These are phyloP conservation scores for Battus philenor DNA, from an alignment of 1,140 invertebrate species.

Conservation along the genomic window DNA sequence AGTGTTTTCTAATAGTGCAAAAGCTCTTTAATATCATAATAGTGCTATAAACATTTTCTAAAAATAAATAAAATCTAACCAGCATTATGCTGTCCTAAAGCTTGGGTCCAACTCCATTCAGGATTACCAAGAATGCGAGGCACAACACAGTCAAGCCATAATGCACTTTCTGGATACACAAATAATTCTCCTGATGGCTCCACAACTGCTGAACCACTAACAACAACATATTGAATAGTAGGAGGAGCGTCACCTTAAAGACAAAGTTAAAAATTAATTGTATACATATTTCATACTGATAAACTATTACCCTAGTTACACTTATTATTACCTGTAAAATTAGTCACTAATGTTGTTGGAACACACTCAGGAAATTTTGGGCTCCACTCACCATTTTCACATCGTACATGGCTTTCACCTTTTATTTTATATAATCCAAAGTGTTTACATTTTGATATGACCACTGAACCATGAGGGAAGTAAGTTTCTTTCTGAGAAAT, in stretches of 20 bases:
- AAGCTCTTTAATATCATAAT: no score
- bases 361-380: conserved; percentile 85
- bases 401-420: conserved; percentile 81
- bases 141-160: conserved; percentile 90
- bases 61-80: no score
- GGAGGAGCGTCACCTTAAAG: conserved; percentile 86
- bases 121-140: conserved; percentile 85
- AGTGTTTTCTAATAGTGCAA: no score
- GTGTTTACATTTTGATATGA: conserved; percentile 85
- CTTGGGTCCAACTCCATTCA: conserved; percentile 93
- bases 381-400: conserved; percentile 88
- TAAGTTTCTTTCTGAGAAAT: conserved; percentile 49
- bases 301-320: background rate
- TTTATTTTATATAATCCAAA: conserved; percentile 87
- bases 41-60: no score
- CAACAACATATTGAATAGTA: conserved; percentile 87
- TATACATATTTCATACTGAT: background rate
- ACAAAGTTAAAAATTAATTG: conserved; percentile 10
- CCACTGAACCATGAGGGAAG: conserved; percentile 82
- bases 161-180: conserved; percentile 87
- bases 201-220: conserved; percentile 86
- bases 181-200: conserved; percentile 86
- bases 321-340: conserved; percentile 83
- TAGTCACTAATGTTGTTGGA: conserved; percentile 85
- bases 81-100: conserved; percentile 83